Evolutionary conservation across 2,113 vertebrate genomes (phyloP).

Genomic region (Podarcis raffonei): DNA sequence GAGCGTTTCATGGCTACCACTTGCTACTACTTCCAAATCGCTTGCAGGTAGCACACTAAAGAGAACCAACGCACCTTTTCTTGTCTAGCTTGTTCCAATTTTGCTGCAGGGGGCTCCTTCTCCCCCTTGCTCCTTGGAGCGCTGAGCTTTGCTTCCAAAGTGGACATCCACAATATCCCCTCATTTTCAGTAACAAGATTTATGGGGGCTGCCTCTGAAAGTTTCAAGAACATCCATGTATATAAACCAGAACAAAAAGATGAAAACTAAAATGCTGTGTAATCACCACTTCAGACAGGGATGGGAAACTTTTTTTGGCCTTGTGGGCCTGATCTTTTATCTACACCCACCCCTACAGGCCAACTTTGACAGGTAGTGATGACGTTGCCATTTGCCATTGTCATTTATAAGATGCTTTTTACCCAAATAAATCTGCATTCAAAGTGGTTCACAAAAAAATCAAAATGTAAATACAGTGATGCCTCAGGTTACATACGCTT

Average conservation of each 20-base stretch:
- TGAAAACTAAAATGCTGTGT: not conserved
- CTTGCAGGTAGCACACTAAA: not conserved
- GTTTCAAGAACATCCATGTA: not conserved
- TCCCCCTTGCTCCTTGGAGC: conserved; percentile 67
- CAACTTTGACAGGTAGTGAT: too few relatives aligned
- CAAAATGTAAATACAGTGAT: too few relatives aligned
- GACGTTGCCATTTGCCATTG: too few relatives aligned
- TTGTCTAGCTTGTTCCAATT: conserved; percentile 84
- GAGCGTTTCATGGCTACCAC: too few relatives aligned
- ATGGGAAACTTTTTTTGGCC: too few relatives aligned
- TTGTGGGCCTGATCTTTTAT: too few relatives aligned
- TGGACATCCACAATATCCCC: conserved; percentile 87
- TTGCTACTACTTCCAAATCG: rapidly evolving
- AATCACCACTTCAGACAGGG: too few relatives aligned
- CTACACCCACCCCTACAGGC: too few relatives aligned
- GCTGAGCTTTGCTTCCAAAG: conserved; percentile 76
- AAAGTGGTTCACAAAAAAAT: too few relatives aligned
- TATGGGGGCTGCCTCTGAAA: conserved; percentile 36
- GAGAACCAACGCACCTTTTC: conserved; percentile 82
- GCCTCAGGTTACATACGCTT: too few relatives aligned
- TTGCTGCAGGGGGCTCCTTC: conserved; percentile 79
- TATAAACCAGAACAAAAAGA: not conserved
- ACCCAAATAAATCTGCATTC: too few relatives aligned
- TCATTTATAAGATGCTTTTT: too few relatives aligned
- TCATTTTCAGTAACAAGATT: conserved; percentile 44